Conservation (phyloP, 2,888 invertebrate genomes). For the Drosophila trichaetosa region DNA sequence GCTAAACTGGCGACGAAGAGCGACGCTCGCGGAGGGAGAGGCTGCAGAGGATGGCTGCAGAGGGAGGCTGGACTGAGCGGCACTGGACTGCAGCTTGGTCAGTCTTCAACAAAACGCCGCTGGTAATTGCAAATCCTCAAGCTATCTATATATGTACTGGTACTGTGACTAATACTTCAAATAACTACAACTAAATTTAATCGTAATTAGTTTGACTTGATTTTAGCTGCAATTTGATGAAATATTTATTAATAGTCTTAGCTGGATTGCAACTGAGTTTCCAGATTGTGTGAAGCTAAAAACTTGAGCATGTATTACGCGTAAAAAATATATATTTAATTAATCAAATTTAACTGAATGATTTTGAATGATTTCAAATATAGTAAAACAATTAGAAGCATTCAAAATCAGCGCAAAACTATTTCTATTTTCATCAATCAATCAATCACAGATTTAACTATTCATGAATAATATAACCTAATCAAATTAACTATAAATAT, state of each 20-base stretch:
- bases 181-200: not conserved
- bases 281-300: not conserved
- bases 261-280: not conserved
- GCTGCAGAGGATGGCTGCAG: not conserved
- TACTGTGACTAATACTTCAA: constrained; percentile 32
- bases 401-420: not conserved
- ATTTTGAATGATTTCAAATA: not conserved
- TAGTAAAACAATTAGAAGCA: not conserved
- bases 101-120: constrained; percentile 29
- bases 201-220: not conserved
- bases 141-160: constrained; percentile 1
- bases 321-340: not conserved
- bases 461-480: rapidly evolving
- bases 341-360: not conserved
- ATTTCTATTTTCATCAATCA: not conserved
- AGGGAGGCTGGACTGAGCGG: not conserved
- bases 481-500: not conserved
- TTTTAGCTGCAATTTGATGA: not conserved
- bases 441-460: not conserved
- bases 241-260: not conserved
- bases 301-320: not conserved
- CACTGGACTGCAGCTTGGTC: constrained; percentile 9
- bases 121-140: constrained; percentile 49
- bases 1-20: not conserved
- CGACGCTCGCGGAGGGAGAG: not conserved